These are phyloP conservation scores for Mythimna vitellina DNA, from an alignment of 2,888 invertebrate species.

Conservation along the genomic window DNA sequence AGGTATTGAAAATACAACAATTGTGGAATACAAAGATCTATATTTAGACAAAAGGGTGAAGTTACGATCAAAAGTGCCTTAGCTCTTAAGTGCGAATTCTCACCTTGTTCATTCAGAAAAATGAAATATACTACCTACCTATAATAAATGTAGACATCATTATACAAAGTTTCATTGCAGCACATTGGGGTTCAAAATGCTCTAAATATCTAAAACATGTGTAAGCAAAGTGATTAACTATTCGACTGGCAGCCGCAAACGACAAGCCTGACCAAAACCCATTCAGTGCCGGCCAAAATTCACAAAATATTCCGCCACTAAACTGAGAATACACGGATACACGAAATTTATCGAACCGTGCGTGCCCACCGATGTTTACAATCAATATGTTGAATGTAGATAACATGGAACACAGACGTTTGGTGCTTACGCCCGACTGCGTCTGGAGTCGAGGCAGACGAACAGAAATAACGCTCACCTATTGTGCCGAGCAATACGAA, in stretches of 20 bases:
- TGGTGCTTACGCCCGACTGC: constrained; percentile 53
- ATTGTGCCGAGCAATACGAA: constrained; percentile 80
- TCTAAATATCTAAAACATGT: constrained; percentile 38
- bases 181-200: background rate
- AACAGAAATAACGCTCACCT: constrained; percentile 86
- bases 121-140: accelerated
- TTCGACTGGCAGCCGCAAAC: constrained; percentile 22
- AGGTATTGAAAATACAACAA: background rate
- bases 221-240: constrained; percentile 40
- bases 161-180: background rate
- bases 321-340: constrained; percentile 35
- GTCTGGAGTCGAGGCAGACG: constrained; percentile 79
- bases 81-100: no score
- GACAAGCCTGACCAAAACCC: constrained; percentile 32
- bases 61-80: accelerated
- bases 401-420: constrained; percentile 56
- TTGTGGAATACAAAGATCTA: background rate
- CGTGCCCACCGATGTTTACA: constrained; percentile 59
- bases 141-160: background rate
- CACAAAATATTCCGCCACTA: constrained; percentile 34
- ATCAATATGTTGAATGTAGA: constrained; percentile 64
- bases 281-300: constrained; percentile 32
- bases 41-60: background rate
- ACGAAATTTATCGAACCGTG: constrained; percentile 52
- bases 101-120: no score